A percentile compares a stretch with the other conserved stretches of the same genome.
phyloP scores from a whole-genome alignment of 2,113 vertebrate genomes.

The Apodemus sylvaticus region DNA sequence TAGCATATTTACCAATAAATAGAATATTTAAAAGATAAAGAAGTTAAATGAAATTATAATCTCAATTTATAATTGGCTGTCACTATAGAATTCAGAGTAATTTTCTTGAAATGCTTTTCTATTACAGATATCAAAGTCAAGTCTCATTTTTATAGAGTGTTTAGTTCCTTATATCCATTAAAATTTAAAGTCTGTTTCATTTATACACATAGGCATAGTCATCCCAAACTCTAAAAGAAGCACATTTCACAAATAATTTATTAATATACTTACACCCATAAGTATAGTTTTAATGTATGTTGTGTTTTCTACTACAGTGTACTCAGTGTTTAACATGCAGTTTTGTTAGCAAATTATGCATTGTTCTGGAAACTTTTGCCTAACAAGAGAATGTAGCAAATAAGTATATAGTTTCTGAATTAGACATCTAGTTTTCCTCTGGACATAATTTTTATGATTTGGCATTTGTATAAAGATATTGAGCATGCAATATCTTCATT shows the following conservation, averaged over 20 bases:
- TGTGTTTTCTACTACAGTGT: not conserved
- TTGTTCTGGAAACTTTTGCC: not conserved
- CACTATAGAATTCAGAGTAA: not conserved
- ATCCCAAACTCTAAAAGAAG: not conserved
- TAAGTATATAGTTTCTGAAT: not conserved
- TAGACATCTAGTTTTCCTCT: not conserved
- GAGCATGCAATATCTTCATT: not conserved
- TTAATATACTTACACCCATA: not conserved
- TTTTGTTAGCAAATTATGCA: not conserved
- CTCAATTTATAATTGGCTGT: not conserved
- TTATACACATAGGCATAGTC: not conserved
- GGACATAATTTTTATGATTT: not conserved
- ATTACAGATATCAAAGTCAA: not conserved
- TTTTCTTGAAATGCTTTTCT: not conserved
- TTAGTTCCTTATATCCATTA: not conserved
- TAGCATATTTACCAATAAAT: not conserved
- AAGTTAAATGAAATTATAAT: not conserved
- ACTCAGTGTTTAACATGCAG: not conserved
- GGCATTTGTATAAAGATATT: not conserved
- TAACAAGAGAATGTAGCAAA: not conserved
- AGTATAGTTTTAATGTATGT: not conserved
- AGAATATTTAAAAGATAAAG: not conserved
- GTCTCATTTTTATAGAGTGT: not conserved
- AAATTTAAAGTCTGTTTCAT: not conserved
- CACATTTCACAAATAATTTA: not conserved